Base-by-base conservation (phyloP, 2,113 vertebrate species). In the Pandion haliaetus region DNA sequence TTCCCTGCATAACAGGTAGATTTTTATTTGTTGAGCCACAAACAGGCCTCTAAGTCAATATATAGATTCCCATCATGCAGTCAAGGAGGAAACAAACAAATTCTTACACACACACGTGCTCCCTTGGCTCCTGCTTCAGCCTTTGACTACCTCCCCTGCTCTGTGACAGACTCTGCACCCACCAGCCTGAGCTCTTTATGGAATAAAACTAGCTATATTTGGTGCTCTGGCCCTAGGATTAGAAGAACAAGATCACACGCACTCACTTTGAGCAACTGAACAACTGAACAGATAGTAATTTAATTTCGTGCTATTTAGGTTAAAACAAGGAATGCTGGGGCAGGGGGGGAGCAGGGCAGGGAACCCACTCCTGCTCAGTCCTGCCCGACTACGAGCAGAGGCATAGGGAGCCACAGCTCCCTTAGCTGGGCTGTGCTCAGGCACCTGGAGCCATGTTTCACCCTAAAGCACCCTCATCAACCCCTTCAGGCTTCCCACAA, bases 11-110 rank as follows among this genome's bases (percentile, higher is more conserved):
- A 74, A 42, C 62, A 63, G 66, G 88, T 72, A 66, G 52, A 83
- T 81, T 97, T 90, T 70, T 2, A 12, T 77, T 95, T 90, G 81
- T 82, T 78, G 61, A 92, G 52, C 69, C 50, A 86, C 83, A 90
- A 93, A 76, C 42, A 88, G 70, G 54, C 17, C 38, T 88, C 45
- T 71, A 78, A 94, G 94, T 94, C 96, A 67, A 90, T 85, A 89
- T 34, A 90, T 45, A 67, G 66, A 91, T 90, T 71, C 34, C 66
- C 45, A 52, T 40, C 58, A 31, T 11, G 28, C 59, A 90, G 76
- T 32, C 61, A 49, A 50, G 52, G 52, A 79, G 18, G 67, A 93
- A 93, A 87, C n/a, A 93, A 84, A 86, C 29, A 32, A 65, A 24
- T 38, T 92, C 63, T 81, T 38, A 28, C 6, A 2, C 23, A 42